A percentile compares a stretch with the other conserved stretches of the same genome.
Evolutionary conservation across 2,888 invertebrate species (phyloP).

Genomic region (Tachina grossa): DNA sequence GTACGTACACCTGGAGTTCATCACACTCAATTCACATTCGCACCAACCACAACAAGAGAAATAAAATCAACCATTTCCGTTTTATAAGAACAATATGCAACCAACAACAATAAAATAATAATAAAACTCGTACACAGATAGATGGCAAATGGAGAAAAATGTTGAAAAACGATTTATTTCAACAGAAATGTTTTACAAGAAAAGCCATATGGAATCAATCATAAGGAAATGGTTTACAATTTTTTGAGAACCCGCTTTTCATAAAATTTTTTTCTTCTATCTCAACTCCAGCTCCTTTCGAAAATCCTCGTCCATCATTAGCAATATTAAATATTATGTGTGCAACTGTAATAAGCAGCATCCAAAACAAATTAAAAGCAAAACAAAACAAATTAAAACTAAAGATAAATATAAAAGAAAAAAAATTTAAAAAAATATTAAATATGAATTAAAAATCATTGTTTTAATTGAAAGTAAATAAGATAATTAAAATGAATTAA

Average conservation of each 20-base stretch:
- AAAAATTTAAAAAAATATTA: constrained; percentile 36
- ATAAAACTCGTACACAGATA: constrained; percentile 9
- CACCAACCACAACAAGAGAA: constrained; percentile 36
- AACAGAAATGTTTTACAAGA: constrained; percentile 25
- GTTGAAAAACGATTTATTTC: constrained; percentile 28
- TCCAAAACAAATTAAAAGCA: constrained; percentile 20
- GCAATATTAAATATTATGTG: constrained; percentile 63
- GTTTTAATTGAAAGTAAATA: constrained; percentile 66
- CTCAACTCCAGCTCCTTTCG: constrained; percentile 35
- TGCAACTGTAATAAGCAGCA: constrained; percentile 54
- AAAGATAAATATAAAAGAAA: constrained; percentile 28
- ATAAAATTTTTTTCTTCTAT: constrained; percentile 22
- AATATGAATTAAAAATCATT: constrained; percentile 59
- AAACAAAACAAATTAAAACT: constrained; percentile 26
- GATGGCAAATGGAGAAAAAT: constrained; percentile 10
- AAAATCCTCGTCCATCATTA: constrained; percentile 52
- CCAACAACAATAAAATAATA: constrained; percentile 9
- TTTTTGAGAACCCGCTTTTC: constrained; percentile 45
- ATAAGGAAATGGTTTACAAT: constrained; percentile 52
- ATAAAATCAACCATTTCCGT: constrained; percentile 55
- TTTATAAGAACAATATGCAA: constrained; percentile 53
- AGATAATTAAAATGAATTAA: constrained; percentile 38
- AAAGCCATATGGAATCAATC: constrained; percentile 18
- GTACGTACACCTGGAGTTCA: constrained; percentile 66
- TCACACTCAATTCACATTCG: constrained; percentile 60